These are phyloP conservation scores for Meiosimyza platycephala DNA, from an alignment of 2,888 invertebrate species.

Conservation along the genomic window DNA sequence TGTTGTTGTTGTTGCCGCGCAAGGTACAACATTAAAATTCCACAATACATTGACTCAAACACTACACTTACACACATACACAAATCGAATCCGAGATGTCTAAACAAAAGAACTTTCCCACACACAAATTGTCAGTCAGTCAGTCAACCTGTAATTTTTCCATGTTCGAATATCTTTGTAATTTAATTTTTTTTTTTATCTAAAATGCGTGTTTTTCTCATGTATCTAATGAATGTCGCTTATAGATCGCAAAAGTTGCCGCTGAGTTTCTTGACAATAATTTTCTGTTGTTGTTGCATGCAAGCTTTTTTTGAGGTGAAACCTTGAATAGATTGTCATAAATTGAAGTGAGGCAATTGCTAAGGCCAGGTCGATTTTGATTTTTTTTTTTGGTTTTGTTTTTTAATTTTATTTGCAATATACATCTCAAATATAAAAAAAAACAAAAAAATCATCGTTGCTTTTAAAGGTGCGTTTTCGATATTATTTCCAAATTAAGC, in stretches of 20 bases:
- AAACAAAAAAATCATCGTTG: no score
- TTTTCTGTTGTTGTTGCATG: background rate
- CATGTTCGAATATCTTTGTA: background rate
- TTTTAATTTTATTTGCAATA: no score
- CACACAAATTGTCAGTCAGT: conserved; percentile 11
- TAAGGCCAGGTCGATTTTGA: no score
- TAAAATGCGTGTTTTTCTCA: conserved; percentile 16
- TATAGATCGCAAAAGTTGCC: conserved; percentile 4
- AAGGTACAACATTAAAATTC: conserved; percentile 25
- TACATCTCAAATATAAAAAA: no score
- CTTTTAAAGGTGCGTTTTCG: no score
- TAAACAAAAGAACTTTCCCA: conserved; percentile 25
- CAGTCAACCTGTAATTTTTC: background rate
- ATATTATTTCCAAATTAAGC: no score
- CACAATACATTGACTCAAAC: conserved; percentile 20
- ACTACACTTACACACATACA: conserved; percentile 10
- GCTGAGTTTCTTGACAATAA: background rate
- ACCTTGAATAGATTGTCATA: conserved; percentile 11
- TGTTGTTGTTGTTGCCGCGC: conserved; percentile 8
- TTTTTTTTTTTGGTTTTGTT: no score
- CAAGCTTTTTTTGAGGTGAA: background rate
- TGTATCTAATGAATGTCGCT: conserved; percentile 12
- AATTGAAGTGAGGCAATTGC: no score
- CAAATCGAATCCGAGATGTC: background rate
- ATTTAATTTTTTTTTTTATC: conserved; percentile 1